Base-by-base conservation (phyloP, 1,140 invertebrate species). In the Hyles vespertilio region DNA sequence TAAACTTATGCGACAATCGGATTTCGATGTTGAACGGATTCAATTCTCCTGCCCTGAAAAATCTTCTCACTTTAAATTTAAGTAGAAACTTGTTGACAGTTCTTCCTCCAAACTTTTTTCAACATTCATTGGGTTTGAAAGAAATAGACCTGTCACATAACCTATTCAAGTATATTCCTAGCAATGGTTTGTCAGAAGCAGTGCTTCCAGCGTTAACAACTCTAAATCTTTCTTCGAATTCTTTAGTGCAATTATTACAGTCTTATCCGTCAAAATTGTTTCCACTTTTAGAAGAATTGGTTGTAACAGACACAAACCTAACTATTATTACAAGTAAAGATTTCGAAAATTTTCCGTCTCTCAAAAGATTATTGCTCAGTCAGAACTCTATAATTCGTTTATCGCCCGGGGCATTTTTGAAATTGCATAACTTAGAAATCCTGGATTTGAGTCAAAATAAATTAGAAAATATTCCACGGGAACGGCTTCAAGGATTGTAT, bases 301-400 rank as follows among this genome's bases (percentile, higher is more conserved):
- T 95, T 72, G 94, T 97, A 56, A 94, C 93, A 49, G 91, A 92
- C 22, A 97, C 96, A 1, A 97, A 97, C 79, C 87, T 98, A 9
- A 95, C 92, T 2, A 94, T 97, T 52, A 91, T 98, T 3, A 96
- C 96, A 0, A 96, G 95, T 48, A 95, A 94, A 72, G 96, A 97
- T 70, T 97, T 98, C 73, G 93, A 96, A 72, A 92, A 94, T n/a
- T 97, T 97, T 70, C 94, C 95, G 3, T 92, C 92, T 0, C 87
- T 98, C 7, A 91, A 94, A 67, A 93, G 94, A 69, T 89, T 98
- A 11, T 94, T 93, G 64, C 80, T 98, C 44, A 89, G 91, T 2
- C 89, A 93, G 63, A 98, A 97, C 79, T 90, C 92, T 62, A 95
- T 98, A 33, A 92, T 92, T 3, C 91, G 94, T 61, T 91, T 98